Percentiles rank a stretch among this genome's conserved stretches.
Evolutionary conservation across 2,797 vertebrate genomes (phyloP).

Genomic region (Hyperoplus immaculatus): DNA sequence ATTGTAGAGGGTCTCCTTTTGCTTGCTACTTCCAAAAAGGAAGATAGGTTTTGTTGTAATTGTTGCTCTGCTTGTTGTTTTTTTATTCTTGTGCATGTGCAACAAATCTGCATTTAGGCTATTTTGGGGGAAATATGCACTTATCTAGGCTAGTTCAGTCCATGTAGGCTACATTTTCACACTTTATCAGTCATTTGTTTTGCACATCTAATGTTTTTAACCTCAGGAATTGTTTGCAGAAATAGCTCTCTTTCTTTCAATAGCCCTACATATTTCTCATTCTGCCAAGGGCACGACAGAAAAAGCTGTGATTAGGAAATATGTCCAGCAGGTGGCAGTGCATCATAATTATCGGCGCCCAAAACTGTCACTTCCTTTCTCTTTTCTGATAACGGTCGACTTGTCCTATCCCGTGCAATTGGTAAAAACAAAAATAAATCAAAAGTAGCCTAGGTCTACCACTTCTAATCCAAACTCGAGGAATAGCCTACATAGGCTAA

Average conservation of each 20-base stretch:
- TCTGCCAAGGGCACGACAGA: not conserved
- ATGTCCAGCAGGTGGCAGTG: slow-evolving; percentile 66
- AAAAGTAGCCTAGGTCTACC: too few species aligned
- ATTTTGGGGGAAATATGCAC: not conserved
- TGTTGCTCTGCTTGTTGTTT: not conserved
- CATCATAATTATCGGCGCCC: not conserved
- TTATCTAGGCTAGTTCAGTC: not conserved
- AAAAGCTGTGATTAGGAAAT: slow-evolving; percentile 6
- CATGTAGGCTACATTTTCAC: not conserved
- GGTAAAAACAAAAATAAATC: not conserved
- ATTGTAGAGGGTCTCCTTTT: slow-evolving; percentile 9
- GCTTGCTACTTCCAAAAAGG: too few species aligned
- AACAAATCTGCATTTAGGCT: not conserved
- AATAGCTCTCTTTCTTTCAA: not conserved
- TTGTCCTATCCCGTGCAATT: not conserved
- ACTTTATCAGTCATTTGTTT: not conserved
- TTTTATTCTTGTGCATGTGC: not conserved
- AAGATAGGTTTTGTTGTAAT: not conserved
- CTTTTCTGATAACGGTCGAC: not conserved
- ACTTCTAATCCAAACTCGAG: too few species aligned
- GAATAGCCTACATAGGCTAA: not conserved
- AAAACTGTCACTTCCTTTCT: not conserved
- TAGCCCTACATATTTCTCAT: not conserved
- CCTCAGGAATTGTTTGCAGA: not conserved
- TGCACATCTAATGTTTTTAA: not conserved